Conservation (phyloP, 2,888 invertebrate genomes). For the Zootermopsis nevadensis region DNA sequence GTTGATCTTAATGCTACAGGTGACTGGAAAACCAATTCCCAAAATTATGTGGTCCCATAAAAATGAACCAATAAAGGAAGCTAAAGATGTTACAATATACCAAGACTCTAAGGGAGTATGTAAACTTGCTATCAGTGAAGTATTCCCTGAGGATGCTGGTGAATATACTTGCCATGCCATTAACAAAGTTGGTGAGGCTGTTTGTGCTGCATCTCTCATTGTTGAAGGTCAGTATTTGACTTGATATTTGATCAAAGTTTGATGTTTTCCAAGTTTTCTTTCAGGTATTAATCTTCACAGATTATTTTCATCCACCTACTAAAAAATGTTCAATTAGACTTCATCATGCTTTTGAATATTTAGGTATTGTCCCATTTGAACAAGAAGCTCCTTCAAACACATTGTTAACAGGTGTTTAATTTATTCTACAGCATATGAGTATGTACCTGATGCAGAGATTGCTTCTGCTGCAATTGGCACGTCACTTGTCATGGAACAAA, state of each 20-base stretch:
- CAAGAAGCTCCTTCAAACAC: background rate
- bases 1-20: constrained; percentile 57
- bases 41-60: constrained; percentile 85
- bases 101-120: constrained; percentile 84
- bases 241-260: constrained; percentile 6
- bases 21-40: constrained; percentile 83
- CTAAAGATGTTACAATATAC: constrained; percentile 79
- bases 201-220: constrained; percentile 79
- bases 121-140: constrained; percentile 84
- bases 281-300: background rate
- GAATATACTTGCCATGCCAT: constrained; percentile 84
- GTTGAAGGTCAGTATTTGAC: constrained; percentile 77
- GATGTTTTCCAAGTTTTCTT: background rate
- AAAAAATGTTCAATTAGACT: background rate
- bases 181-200: constrained; percentile 85
- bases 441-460: constrained; percentile 87
- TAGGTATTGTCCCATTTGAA: background rate
- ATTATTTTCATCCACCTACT: background rate
- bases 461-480: constrained; percentile 67
- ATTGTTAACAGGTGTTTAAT: background rate
- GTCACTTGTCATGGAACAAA: constrained; percentile 68
- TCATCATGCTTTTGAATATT: background rate
- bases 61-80: constrained; percentile 76
- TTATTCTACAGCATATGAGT: constrained; percentile 84
- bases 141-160: constrained; percentile 91